Evolutionary conservation across 2,888 invertebrate species (phyloP).

Genomic region (Drosophila siamana): DNA sequence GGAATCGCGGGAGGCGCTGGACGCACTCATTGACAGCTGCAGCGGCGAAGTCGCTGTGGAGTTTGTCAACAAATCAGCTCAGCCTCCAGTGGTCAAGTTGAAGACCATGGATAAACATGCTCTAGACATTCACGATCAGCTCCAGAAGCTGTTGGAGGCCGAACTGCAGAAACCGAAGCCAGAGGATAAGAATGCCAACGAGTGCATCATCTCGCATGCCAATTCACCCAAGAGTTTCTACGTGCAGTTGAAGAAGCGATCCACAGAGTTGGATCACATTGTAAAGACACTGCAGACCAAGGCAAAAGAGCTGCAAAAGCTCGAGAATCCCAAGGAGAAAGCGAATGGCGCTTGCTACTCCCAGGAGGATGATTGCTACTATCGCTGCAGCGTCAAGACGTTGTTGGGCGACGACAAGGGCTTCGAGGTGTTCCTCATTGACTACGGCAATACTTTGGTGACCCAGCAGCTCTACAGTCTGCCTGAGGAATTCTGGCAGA

Average conservation of each 20-base stretch:
- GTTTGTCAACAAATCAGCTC: constrained; percentile 59
- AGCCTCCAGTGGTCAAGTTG: constrained; percentile 74
- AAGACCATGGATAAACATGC: constrained; percentile 65
- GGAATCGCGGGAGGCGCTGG: constrained; percentile 72
- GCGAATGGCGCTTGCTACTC: constrained; percentile 65
- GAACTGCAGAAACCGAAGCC: constrained; percentile 35
- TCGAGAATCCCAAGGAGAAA: constrained; percentile 35
- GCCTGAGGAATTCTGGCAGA: constrained; percentile 87
- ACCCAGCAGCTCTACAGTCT: constrained; percentile 87
- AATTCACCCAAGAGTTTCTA: constrained; percentile 90
- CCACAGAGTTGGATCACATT: constrained; percentile 72
- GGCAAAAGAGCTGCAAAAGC: constrained; percentile 50
- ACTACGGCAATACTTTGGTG: constrained; percentile 88
- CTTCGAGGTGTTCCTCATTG: constrained; percentile 90
- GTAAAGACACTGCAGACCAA: constrained; percentile 74
- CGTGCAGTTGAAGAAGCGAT: constrained; percentile 87
- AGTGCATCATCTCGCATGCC: constrained; percentile 89
- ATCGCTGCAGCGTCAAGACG: constrained; percentile 89
- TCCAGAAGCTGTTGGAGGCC: constrained; percentile 72
- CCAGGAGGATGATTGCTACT: constrained; percentile 92
- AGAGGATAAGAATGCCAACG: constrained; percentile 48
- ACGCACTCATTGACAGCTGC: constrained; percentile 77
- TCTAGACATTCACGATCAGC: constrained; percentile 77
- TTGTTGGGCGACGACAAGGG: constrained; percentile 90
- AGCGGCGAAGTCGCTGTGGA: constrained; percentile 77